Percentiles rank a stretch among this genome's conserved stretches.
Conservation (phyloP, 2,113 vertebrate genomes). For the Pseudorasbora parva region DNA sequence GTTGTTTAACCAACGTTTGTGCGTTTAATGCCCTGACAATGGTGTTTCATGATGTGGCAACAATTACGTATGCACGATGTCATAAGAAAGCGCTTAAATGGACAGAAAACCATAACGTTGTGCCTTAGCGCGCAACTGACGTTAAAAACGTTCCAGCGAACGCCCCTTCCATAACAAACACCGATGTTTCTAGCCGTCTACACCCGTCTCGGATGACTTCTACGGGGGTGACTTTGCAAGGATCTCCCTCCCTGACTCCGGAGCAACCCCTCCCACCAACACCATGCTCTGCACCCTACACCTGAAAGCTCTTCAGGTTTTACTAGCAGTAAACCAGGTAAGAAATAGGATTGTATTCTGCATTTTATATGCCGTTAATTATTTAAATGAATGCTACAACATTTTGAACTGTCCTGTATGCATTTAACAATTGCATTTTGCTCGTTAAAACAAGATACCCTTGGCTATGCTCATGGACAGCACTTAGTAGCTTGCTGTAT, state of each 20-base stretch:
- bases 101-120: neutral
- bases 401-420: neutral
- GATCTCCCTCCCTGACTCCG: conserved; percentile 29
- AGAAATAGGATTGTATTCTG: neutral
- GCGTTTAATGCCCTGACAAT: neutral
- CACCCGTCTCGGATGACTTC: conserved; percentile 7
- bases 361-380: neutral
- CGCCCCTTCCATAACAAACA: neutral
- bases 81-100: neutral
- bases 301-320: neutral
- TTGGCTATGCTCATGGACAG: neutral
- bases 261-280: conserved; percentile 54
- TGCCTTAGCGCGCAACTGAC: neutral
- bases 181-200: neutral
- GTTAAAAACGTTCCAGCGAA: neutral
- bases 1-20: neutral
- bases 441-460: neutral
- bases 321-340: conserved; percentile 17
- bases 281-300: conserved; percentile 31
- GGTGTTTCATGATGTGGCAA: neutral
- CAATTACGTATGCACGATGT: neutral
- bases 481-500: neutral
- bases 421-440: neutral
- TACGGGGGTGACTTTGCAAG: conserved; percentile 25
- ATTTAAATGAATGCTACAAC: neutral